Conservation (phyloP, 2,113 vertebrate species). For the Phainopepla nitens region DNA sequence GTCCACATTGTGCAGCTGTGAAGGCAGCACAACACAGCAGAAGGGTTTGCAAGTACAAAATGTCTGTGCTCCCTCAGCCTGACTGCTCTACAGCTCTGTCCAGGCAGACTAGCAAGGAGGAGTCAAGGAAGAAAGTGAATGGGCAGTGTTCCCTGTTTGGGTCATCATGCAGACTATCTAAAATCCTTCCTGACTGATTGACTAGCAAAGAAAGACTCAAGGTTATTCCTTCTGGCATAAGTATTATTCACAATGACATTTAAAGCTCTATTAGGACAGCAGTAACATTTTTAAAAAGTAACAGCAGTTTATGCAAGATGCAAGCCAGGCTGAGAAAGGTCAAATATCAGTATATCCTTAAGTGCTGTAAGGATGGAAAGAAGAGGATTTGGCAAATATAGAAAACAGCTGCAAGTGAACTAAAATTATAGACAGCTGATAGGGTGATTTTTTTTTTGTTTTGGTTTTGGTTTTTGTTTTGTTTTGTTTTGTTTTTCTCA, state of each 20-base stretch:
- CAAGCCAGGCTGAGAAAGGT: background rate
- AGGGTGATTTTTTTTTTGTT: background rate
- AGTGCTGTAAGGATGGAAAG: background rate
- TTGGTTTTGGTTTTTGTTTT: too few relatives aligned
- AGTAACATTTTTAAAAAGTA: background rate
- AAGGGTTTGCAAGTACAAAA: background rate
- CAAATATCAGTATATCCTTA: background rate
- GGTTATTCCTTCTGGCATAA: background rate
- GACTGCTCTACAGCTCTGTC: background rate
- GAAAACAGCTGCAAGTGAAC: background rate
- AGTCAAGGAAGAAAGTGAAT: background rate
- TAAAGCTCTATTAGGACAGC: background rate
- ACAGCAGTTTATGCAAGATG: background rate
- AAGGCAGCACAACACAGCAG: background rate
- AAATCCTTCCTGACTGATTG: background rate
- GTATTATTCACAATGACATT: background rate
- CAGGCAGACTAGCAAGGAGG: background rate
- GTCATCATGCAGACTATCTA: background rate
- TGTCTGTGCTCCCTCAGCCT: background rate
- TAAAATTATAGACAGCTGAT: background rate
- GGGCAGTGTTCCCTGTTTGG: background rate
- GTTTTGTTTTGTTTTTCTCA: background rate
- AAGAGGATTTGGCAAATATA: background rate
- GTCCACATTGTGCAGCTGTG: background rate
- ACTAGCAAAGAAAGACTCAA: background rate